Percentiles rank a stretch among this genome's conserved stretches.
These are phyloP conservation scores for rabbit (Oryctolagus cuniculus) DNA, from an alignment of 2,113 vertebrate genomes.

Conservation along the genomic window DNA sequence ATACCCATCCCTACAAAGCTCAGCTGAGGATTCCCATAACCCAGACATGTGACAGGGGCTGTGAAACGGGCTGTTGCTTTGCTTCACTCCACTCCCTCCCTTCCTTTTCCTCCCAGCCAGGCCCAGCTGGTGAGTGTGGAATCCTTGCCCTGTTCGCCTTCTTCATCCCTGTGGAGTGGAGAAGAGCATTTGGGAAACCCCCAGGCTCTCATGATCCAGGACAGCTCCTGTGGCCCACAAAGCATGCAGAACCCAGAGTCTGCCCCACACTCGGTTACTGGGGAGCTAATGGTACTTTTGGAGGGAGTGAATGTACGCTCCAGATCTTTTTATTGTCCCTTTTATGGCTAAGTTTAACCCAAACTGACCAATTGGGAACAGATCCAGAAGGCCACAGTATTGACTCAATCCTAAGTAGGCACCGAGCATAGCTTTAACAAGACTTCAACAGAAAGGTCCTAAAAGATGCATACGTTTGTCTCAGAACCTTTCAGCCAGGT, in stretches of 20 bases:
- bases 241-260: not conserved
- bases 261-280: slow-evolving; percentile 18
- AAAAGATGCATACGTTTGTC: slow-evolving; percentile 9
- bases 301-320: slow-evolving; percentile 7
- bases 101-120: not conserved
- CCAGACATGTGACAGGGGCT: not conserved
- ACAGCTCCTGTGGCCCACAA: not conserved
- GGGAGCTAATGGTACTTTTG: slow-evolving; percentile 57
- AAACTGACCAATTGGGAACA: slow-evolving; percentile 64
- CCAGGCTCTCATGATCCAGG: not conserved
- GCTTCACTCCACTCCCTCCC: not conserved
- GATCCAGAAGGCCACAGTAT: slow-evolving; percentile 65
- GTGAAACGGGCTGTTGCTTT: not conserved
- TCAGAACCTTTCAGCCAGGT: not conserved
- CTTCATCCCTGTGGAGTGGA: not conserved
- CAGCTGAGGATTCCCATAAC: not conserved
- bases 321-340: slow-evolving; percentile 75
- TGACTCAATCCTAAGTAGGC: slow-evolving; percentile 71
- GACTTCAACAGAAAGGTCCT: slow-evolving; percentile 7
- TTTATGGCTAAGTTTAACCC: slow-evolving; percentile 68
- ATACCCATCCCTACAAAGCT: not conserved
- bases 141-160: not conserved
- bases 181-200: not conserved
- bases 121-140: not conserved
- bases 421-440: slow-evolving; percentile 12